Evolutionary conservation across 2,113 vertebrate species (phyloP), one percentile per base, ranked within the genome.

Genomic region (Drymodes brunneopygia): DNA sequence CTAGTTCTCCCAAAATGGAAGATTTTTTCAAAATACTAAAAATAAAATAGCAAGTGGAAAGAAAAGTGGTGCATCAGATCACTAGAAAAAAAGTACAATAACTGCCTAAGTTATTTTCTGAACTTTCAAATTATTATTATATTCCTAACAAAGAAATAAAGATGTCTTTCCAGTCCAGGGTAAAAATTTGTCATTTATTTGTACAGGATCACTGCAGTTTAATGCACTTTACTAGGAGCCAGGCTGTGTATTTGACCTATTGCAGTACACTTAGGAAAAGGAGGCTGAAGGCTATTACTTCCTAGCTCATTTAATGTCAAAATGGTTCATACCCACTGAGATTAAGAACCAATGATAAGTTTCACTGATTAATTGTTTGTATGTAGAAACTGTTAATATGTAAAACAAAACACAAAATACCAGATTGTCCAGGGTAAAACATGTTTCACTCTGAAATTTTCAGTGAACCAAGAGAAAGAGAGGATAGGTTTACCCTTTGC

Each of bases 221-320:
- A 73, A 73, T 0, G 0, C 5, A 17, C 4, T 66, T 81, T 12
- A 45, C 27, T 53, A 35, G 36, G 29, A 71, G 11, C 16, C 2
- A 1, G 47, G 28, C 29, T 84, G 2, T 48, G 3, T 57, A 33
- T 80, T 19, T 66, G 42, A 33, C 28, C 47, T 28, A 4, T 27
- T 51, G 24, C 21, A 44, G 11, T n/a, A 13, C 6, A 27, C 5
- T 58, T 36, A 40, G n/a, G 48, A 57, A 72, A 81, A 86, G 8
- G 15, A 70, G 5, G 15, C 15, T 51, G 58, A 69, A 89, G 14
- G 5, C 21, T 16, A 4, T 35, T 54, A 10, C 29, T 74, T 38
- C 31, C 23, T n/a, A 65, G 12, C 2, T 91, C 27, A n/a, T 69
- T 69, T 73, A 20, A 42, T 50, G 6, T 42, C 38, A 44, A 67